These are phyloP conservation scores for Sympetrum striolatum DNA, from an alignment of 2,888 invertebrate genomes.

Conservation along the genomic window DNA sequence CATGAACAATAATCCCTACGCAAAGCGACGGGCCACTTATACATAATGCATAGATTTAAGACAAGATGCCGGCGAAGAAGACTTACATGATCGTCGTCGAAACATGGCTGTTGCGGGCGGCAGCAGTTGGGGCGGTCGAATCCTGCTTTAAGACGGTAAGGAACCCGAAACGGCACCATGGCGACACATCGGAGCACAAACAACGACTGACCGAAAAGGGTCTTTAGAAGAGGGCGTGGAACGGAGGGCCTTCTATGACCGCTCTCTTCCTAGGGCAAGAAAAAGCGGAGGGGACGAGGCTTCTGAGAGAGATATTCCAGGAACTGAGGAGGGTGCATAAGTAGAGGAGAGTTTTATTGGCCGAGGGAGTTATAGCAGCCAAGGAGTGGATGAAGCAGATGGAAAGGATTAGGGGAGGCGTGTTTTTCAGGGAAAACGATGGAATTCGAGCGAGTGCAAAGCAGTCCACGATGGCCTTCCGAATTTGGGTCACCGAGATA, in stretches of 20 bases:
- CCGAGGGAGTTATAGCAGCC: neutral
- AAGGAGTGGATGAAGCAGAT: neutral
- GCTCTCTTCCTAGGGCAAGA: neutral
- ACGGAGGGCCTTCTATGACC: neutral
- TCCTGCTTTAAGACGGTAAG: neutral
- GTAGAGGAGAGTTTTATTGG: neutral
- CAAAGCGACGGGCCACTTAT: too few relatives aligned
- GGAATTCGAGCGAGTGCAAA: neutral
- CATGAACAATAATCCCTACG: too few relatives aligned
- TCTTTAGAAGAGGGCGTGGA: neutral
- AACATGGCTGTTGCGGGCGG: neutral
- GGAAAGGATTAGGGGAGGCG: neutral
- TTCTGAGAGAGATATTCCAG: neutral
- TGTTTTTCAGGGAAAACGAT: neutral
- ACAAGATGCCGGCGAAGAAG: neutral
- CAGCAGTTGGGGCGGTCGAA: neutral
- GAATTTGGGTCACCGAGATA: neutral
- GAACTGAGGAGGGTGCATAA: neutral
- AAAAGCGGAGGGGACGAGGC: neutral
- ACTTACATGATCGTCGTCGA: constrained; percentile 12
- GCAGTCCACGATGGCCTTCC: neutral
- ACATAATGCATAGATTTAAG: too few relatives aligned
- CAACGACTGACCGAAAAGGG: constrained; percentile 18
- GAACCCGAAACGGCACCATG: neutral
- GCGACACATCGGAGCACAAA: constrained; percentile 1